These are phyloP conservation scores for Camponotus pennsylvanicus DNA, from an alignment of 1,140 invertebrate species.

Conservation along the genomic window DNA sequence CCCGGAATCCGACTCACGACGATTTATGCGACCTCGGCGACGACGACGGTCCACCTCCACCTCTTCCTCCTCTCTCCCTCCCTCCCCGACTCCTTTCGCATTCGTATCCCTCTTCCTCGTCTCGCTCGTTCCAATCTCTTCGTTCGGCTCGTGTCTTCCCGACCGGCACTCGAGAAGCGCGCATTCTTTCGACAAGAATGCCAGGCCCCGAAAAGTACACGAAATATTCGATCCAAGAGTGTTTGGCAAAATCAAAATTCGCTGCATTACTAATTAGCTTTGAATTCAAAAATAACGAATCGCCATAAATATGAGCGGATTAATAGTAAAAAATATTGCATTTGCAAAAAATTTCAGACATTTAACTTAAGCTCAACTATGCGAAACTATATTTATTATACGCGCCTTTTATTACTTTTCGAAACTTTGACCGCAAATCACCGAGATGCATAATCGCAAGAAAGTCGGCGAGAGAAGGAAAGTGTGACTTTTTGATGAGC, in stretches of 20 bases:
- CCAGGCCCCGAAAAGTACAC: constrained; percentile 62
- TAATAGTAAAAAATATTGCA: neutral
- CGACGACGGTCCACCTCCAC: constrained; percentile 63
- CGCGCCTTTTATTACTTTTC: neutral
- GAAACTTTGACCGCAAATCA: neutral
- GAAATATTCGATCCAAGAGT: constrained; percentile 34
- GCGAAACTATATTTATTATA: neutral
- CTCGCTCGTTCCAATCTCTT: constrained; percentile 29
- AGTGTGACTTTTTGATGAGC: constrained; percentile 51
- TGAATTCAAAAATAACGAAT: neutral
- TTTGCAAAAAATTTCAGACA: neutral
- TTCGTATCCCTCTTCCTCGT: constrained; percentile 57
- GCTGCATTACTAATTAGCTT: constrained; percentile 1
- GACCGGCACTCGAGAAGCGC: constrained; percentile 50
- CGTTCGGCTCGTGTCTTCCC: constrained; percentile 20
- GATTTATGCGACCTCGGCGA: constrained; percentile 82
- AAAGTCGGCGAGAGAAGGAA: constrained; percentile 40
- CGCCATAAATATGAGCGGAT: neutral
- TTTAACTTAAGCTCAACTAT: neutral
- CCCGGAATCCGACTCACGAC: constrained; percentile 82
- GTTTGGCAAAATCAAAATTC: constrained; percentile 28
- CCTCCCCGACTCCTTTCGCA: constrained; percentile 45
- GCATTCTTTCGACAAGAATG: constrained; percentile 68
- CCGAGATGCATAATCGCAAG: constrained; percentile 8
- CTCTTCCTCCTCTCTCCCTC: constrained; percentile 54